Evolutionary conservation across 1,140 invertebrate species (phyloP), one percentile per base, ranked within the genome.

Genomic region (Schlechtendalia chinensis): DNA sequence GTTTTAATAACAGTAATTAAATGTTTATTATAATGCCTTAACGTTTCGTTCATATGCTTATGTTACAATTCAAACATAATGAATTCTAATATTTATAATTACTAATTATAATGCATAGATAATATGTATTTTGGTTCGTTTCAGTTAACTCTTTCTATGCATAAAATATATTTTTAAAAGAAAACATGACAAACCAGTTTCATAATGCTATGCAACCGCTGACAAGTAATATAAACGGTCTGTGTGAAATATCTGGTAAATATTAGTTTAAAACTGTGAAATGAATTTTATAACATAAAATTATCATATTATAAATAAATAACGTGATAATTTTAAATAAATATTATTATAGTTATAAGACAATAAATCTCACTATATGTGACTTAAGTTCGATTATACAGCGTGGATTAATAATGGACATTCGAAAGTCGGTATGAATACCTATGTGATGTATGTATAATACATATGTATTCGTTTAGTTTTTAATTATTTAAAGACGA

Each of bases 141-240:
- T 32, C 19, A 2, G 63, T 45, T 22, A 22, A 8, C n/a, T 67
- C 32, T 22, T 45, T 67, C n/a, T 67, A 47, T 67, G 45, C 61
- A n/a, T 14, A 39, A n/a, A 39, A 11, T 22, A 24, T 59, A 12
- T 67, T 39, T 65, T 65, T 39, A 4, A 5, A n/a, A 39, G 8
- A 67, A 69, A 69, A 24, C 65, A 24, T 11, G 22, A n/a, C 39
- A 47, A 69, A 69, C 65, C 65, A 24, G 65, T 69, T 69, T 69
- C 16, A 14, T 47, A 47, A 47, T 24, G 22, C 6, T 47, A 24
- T 47, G 47, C n/a, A 24, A 47, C 45, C 4, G n/a, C 12, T 65
- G 8, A 4, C 10, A 0, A 39, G 2, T 19, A 65, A 65, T 65
- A 39, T 27, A 65, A 29, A 32, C 11, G 29, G 29, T 19, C 32